A percentile compares a stretch with the other conserved stretches of the same genome.
Conservation (phyloP, 1,140 invertebrate species). For the Dendroctonus valens region DNA sequence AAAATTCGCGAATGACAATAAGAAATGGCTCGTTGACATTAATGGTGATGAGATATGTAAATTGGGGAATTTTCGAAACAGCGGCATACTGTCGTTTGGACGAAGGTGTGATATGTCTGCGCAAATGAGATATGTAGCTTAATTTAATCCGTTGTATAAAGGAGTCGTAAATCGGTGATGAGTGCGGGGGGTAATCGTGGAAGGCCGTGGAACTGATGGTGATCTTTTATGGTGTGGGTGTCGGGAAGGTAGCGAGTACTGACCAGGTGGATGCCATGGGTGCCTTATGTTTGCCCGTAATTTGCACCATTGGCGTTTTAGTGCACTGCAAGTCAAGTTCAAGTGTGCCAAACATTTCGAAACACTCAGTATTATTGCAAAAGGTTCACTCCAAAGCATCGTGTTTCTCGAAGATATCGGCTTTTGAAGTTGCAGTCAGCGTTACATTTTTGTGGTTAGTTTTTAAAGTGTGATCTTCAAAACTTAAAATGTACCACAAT, state of each 20-base stretch:
- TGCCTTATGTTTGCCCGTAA: slow-evolving; percentile 21
- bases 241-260: slow-evolving; percentile 19
- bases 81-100: slow-evolving; percentile 29
- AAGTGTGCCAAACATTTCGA: not conserved
- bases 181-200: slow-evolving; percentile 24
- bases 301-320: slow-evolving; percentile 7
- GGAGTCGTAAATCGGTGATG: slow-evolving; percentile 33
- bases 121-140: slow-evolving; percentile 36
- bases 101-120: slow-evolving; percentile 37
- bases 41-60: slow-evolving; percentile 40
- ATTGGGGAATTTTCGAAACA: slow-evolving; percentile 31
- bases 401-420: too few relatives aligned
- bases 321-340: not conserved
- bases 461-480: too few relatives aligned
- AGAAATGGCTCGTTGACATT: slow-evolving; percentile 34
- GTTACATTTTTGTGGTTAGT: too few relatives aligned
- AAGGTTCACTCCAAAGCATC: too few relatives aligned
- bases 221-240: slow-evolving; percentile 31
- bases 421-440: too few relatives aligned
- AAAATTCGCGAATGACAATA: slow-evolving; percentile 30
- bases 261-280: slow-evolving; percentile 27
- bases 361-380: too few relatives aligned
- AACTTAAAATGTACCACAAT: too few relatives aligned
- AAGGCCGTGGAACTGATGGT: slow-evolving; percentile 20
- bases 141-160: slow-evolving; percentile 39